phyloP scores from a whole-genome alignment of 2,797 vertebrate genomes.

The Lithobates sylvaticus region DNA sequence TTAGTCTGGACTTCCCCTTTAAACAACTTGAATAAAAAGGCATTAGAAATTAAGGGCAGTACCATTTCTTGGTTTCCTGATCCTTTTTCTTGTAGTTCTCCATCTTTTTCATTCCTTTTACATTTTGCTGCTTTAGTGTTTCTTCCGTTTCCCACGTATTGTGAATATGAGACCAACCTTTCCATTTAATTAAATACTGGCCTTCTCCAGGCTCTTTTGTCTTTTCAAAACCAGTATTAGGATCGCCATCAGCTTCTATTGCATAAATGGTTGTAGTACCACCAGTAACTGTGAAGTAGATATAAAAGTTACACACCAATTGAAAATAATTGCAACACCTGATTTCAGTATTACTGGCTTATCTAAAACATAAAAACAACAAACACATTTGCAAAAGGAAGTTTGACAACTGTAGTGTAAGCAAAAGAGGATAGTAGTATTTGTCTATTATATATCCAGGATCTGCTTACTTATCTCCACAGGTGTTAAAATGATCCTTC shows the following conservation, averaged over 20 bases:
- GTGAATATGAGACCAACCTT: conserved; percentile 98
- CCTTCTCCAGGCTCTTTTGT: conserved; percentile 86
- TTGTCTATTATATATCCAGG: too few relatives aligned
- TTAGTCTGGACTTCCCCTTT: too few relatives aligned
- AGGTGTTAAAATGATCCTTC: too few relatives aligned
- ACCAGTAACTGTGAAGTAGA: conserved; percentile 83
- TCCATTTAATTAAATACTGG: conserved; percentile 99
- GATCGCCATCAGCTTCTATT: conserved; percentile 95
- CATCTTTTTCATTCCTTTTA: conserved; percentile 98
- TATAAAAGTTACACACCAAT: not conserved
- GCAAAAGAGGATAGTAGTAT: too few relatives aligned
- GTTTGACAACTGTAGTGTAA: too few relatives aligned
- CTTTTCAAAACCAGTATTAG: conserved; percentile 86
- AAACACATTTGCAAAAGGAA: too few relatives aligned
- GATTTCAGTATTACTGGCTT: too few relatives aligned
- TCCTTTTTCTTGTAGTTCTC: conserved; percentile 99
- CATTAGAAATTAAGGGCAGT: conserved; percentile 17
- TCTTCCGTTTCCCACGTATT: conserved; percentile 99
- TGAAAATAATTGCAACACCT: too few relatives aligned
- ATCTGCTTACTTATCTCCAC: too few relatives aligned
- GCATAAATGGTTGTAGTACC: conserved; percentile 95
- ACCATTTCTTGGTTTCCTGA: conserved; percentile 94
- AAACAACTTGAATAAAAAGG: too few relatives aligned
- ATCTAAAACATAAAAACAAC: too few relatives aligned
- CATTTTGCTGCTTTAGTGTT: conserved; percentile 93